These are phyloP conservation scores for Athalia cordata DNA, from an alignment of 2,888 invertebrate species.

Conservation along the genomic window DNA sequence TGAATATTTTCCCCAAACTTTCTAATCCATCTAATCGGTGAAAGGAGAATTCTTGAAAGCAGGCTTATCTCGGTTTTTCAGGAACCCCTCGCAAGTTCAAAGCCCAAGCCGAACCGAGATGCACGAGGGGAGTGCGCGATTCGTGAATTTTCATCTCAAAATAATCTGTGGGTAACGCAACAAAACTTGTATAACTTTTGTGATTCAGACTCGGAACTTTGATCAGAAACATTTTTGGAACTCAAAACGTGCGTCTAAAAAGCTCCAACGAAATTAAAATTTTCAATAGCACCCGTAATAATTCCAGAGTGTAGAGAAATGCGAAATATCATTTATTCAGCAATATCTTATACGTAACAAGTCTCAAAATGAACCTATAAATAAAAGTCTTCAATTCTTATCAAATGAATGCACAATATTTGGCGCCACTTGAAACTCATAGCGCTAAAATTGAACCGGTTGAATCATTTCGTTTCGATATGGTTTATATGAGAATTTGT, in stretches of 20 bases:
- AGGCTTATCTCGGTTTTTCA: constrained; percentile 31
- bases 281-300: neutral
- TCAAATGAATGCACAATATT: neutral
- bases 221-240: constrained; percentile 5
- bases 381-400: neutral
- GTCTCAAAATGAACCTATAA: neutral
- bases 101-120: neutral
- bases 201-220: constrained; percentile 9
- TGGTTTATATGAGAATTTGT: constrained; percentile 33
- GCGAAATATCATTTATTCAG: neutral
- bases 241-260: neutral
- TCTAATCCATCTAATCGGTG: constrained; percentile 30
- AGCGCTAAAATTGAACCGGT: neutral
- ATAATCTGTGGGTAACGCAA: constrained; percentile 20
- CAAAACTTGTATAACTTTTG: constrained; percentile 22
- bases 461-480: constrained; percentile 9
- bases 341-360: neutral
- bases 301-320: neutral
- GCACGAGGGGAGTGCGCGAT: neutral
- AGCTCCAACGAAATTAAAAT: neutral
- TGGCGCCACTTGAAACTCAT: neutral
- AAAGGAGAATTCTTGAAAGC: constrained; percentile 20
- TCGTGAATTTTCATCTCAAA: constrained; percentile 28
- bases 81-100: constrained; percentile 26
- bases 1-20: constrained; percentile 22